Conservation (phyloP, 2,888 invertebrate genomes). For the Drosophila affinis region DNA sequence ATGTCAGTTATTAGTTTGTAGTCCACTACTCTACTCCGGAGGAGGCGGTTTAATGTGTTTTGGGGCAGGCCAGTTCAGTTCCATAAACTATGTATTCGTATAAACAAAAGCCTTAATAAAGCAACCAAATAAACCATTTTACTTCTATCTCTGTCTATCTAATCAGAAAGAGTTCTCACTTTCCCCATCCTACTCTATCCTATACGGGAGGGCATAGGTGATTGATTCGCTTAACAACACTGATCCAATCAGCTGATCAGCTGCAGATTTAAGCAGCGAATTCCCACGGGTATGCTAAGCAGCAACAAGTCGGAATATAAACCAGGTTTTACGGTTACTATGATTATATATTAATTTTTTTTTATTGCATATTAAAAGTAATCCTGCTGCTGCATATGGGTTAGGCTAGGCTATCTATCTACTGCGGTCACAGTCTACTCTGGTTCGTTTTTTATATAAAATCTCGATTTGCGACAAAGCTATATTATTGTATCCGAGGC, state of each 20-base stretch:
- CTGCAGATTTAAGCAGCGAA: background rate
- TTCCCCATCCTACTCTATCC: background rate
- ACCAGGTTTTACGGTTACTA: constrained; percentile 8
- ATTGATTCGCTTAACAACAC: background rate
- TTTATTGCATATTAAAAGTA: constrained; percentile 33
- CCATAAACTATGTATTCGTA: background rate
- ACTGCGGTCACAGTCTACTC: constrained; percentile 21
- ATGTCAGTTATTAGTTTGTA: constrained; percentile 8
- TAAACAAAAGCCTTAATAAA: background rate
- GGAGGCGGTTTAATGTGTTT: background rate
- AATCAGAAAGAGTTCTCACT: background rate
- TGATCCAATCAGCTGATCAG: background rate
- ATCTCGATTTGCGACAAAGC: constrained; percentile 8
- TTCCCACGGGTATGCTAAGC: background rate
- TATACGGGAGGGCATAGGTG: background rate
- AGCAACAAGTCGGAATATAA: background rate
- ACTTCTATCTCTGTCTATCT: background rate
- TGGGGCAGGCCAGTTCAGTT: background rate
- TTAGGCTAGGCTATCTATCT: constrained; percentile 18
- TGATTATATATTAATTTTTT: constrained; percentile 29
- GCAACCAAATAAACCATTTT: background rate
- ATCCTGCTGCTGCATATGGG: constrained; percentile 23
- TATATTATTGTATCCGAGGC: background rate
- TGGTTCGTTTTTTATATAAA: constrained; percentile 12
- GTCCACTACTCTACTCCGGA: background rate